phyloP scores from a whole-genome alignment of 2,797 vertebrate genomes.

The Thamnophis elegans region DNA sequence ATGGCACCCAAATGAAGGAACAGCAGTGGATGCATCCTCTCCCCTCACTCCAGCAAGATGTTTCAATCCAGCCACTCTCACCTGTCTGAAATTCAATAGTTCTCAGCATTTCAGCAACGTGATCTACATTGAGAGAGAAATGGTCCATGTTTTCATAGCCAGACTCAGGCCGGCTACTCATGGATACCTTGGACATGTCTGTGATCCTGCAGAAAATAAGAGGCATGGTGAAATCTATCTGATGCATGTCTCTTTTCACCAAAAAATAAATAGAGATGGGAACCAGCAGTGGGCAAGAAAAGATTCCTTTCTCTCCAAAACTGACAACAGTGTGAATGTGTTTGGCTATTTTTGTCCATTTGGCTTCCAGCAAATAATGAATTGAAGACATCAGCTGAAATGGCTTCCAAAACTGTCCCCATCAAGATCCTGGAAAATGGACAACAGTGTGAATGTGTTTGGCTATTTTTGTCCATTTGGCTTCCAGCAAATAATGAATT shows the following conservation, averaged over 20 bases:
- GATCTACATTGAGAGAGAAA: slow-evolving; percentile 78
- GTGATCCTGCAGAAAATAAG: slow-evolving; percentile 71
- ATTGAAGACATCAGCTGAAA: background rate
- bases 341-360: background rate
- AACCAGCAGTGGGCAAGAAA: background rate
- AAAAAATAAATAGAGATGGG: too few relatives aligned
- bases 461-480: background rate
- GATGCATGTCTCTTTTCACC: background rate
- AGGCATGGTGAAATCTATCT: background rate
- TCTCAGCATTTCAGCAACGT: slow-evolving; percentile 77
- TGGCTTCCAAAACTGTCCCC: background rate
- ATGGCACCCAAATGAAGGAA: background rate
- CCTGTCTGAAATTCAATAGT: slow-evolving; percentile 83
- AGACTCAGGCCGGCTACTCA: slow-evolving; percentile 74
- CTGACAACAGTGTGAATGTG: background rate
- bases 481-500: background rate
- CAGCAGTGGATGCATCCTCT: background rate
- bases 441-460: background rate
- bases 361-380: background rate
- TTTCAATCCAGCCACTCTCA: slow-evolving; percentile 37
- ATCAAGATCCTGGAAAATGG: background rate
- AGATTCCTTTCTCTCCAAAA: background rate
- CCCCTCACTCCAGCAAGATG: background rate
- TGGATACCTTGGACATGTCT: slow-evolving; percentile 71
- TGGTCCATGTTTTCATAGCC: slow-evolving; percentile 85